These are phyloP conservation scores for Lagria hirta DNA, from an alignment of 2,888 invertebrate species.

Conservation along the genomic window DNA sequence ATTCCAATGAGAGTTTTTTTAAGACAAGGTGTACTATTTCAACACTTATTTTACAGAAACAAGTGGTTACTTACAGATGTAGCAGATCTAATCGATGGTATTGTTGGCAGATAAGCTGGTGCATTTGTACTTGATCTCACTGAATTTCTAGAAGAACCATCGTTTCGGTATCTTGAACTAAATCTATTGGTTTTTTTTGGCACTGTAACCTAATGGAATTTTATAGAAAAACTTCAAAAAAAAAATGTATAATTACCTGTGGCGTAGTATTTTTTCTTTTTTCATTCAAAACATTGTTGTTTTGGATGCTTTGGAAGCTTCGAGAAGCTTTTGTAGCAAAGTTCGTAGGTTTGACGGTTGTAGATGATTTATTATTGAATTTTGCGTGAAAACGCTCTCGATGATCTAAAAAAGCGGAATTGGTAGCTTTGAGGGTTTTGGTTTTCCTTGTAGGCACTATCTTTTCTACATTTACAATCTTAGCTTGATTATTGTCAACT, in stretches of 20 bases:
- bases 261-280: conserved; percentile 14
- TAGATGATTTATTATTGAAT: conserved; percentile 32
- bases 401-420: conserved; percentile 6
- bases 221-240: too few relatives aligned
- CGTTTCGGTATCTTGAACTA: conserved; percentile 62
- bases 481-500: conserved; percentile 26
- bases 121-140: conserved; percentile 55
- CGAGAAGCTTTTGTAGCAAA: conserved; percentile 33
- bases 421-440: conserved; percentile 10
- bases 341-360: conserved; percentile 10
- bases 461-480: too few relatives aligned
- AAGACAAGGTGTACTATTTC: conserved; percentile 49
- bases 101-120: conserved; percentile 65
- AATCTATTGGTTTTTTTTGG: conserved; percentile 58
- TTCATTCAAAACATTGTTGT: conserved; percentile 28
- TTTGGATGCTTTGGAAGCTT: conserved; percentile 43
- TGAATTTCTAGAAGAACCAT: conserved; percentile 47
- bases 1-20: conserved; percentile 28
- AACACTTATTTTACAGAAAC: conserved; percentile 25
- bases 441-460: conserved; percentile 6
- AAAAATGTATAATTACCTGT: too few relatives aligned
- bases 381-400: conserved; percentile 44
- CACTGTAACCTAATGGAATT: conserved; percentile 32
- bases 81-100: conserved; percentile 52
- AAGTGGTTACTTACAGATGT: conserved; percentile 40